A percentile compares a stretch with the other conserved stretches of the same genome.
phyloP scores from a whole-genome alignment of 2,888 invertebrate species.

The Colletes collaris region DNA sequence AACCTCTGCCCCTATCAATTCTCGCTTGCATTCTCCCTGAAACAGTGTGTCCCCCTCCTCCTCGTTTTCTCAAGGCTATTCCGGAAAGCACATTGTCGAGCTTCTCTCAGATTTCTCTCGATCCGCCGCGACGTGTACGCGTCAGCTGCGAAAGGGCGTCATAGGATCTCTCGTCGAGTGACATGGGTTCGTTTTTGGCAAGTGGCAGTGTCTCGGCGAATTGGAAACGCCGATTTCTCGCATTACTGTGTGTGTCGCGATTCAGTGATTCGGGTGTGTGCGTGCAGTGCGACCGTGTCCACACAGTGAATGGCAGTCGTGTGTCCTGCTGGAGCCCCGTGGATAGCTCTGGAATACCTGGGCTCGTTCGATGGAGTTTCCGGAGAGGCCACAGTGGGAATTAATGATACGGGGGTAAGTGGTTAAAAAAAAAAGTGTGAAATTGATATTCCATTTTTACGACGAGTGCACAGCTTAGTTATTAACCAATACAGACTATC shows the following conservation, averaged over 20 bases:
- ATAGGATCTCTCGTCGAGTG: constrained; percentile 18
- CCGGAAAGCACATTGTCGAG: constrained; percentile 11
- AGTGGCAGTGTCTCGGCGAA: constrained; percentile 38
- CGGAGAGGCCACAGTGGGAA: too few relatives aligned
- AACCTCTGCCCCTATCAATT: constrained; percentile 3
- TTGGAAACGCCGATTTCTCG: neutral
- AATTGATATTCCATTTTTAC: too few relatives aligned
- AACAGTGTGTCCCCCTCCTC: constrained; percentile 9
- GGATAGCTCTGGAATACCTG: constrained; percentile 20
- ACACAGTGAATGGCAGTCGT: constrained; percentile 19
- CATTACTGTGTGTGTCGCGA: constrained; percentile 12
- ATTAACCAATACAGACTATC: too few relatives aligned
- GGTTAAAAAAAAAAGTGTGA: neutral
- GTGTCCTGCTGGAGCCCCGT: constrained; percentile 13
- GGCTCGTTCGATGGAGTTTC: neutral
- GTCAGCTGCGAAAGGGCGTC: neutral
- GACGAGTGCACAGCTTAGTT: too few relatives aligned
- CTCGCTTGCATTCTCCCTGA: constrained; percentile 22
- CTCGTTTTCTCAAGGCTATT: constrained; percentile 15
- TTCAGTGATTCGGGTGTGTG: constrained; percentile 34
- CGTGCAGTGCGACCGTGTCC: constrained; percentile 35
- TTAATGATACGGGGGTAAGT: constrained; percentile 14
- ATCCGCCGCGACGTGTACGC: constrained; percentile 16
- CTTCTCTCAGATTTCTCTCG: neutral
- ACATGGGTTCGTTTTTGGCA: constrained; percentile 19